Evolutionary conservation across 2,888 invertebrate genomes (phyloP).

Genomic region (Reticulitermes lucifugus): DNA sequence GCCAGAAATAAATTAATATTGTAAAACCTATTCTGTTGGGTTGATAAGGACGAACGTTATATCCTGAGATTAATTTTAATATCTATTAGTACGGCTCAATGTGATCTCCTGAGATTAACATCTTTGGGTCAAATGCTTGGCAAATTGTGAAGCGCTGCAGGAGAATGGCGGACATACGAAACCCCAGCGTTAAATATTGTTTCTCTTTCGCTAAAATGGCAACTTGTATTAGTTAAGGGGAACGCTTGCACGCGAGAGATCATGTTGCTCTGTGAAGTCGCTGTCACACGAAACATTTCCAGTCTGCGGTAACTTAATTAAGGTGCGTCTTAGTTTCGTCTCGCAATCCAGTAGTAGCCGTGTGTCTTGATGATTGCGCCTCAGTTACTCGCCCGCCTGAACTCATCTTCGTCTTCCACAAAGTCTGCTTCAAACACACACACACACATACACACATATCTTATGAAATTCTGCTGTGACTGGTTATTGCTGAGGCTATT

Average conservation of each 20-base stretch:
- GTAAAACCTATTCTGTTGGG: too few species aligned
- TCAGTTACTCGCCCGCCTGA: neutral
- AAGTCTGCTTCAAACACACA: neutral
- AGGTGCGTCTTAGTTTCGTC: neutral
- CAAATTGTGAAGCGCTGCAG: neutral
- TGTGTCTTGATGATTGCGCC: neutral
- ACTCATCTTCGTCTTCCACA: neutral
- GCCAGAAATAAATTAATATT: too few species aligned
- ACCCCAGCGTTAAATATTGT: neutral
- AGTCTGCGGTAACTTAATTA: constrained; percentile 6
- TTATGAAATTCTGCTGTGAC: too few species aligned
- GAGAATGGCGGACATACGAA: neutral
- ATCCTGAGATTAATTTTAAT: too few species aligned
- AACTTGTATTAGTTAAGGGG: neutral
- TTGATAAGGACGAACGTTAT: too few species aligned
- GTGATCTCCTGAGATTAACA: too few species aligned
- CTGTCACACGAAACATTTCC: neutral
- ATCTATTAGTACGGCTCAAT: too few species aligned
- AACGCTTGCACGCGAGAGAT: neutral
- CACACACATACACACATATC: neutral
- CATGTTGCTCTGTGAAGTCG: neutral
- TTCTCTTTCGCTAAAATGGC: neutral
- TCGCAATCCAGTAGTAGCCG: neutral
- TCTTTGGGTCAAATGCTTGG: too few species aligned
- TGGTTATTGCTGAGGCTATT: too few species aligned